These are phyloP conservation scores for Meriones unguiculatus DNA, from an alignment of 2,113 vertebrate genomes.

Conservation along the genomic window DNA sequence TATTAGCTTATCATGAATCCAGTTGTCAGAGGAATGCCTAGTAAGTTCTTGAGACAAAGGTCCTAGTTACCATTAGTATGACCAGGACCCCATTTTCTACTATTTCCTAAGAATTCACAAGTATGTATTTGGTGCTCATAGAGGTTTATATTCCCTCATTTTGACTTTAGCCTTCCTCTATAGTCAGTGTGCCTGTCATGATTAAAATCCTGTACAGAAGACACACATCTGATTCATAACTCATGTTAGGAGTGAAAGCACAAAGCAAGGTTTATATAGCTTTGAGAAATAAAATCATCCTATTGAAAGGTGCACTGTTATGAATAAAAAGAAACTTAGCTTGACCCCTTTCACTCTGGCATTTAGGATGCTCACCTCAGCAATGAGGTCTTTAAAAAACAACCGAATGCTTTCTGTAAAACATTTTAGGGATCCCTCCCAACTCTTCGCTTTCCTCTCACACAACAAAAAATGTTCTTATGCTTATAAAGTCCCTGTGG, in stretches of 20 bases:
- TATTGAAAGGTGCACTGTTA: not conserved
- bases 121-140: not conserved
- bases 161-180: not conserved
- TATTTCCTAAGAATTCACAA: conserved; percentile 5
- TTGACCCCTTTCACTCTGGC: not conserved
- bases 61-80: not conserved
- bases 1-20: not conserved
- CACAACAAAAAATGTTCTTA: conserved; percentile 40
- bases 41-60: not conserved
- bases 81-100: not conserved
- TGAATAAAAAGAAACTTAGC: not conserved
- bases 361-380: not conserved
- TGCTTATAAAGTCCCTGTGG: conserved; percentile 17
- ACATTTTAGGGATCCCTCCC: too few species aligned
- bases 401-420: conserved; percentile 6
- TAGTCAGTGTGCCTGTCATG: not conserved
- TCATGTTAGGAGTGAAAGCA: not conserved
- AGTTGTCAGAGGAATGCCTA: not conserved
- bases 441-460: not conserved
- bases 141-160: not conserved
- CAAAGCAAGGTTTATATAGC: not conserved
- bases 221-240: not conserved
- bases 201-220: not conserved
- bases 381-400: not conserved
- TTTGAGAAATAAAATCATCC: conserved; percentile 38